Percentiles rank a stretch among this genome's conserved stretches.
These are phyloP conservation scores for Aquatica leii DNA, from an alignment of 2,888 invertebrate species.

Conservation along the genomic window DNA sequence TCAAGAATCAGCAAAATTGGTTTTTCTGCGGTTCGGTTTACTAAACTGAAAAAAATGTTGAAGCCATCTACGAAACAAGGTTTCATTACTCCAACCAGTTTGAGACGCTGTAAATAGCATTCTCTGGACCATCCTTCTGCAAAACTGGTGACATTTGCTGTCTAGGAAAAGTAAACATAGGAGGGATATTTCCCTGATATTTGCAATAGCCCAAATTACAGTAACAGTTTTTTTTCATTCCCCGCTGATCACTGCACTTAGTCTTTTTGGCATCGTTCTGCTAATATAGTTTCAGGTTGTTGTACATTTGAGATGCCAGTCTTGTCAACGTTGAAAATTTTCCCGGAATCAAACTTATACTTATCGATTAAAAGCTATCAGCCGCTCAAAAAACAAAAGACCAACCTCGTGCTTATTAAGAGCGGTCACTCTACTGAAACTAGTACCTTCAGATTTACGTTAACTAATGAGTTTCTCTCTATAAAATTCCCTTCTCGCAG, in stretches of 20 bases:
- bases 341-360: too few relatives aligned
- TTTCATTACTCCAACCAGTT: not conserved
- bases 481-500: too few relatives aligned
- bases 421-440: too few relatives aligned
- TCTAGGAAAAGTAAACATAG: not conserved
- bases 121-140: not conserved
- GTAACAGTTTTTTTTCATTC: not conserved
- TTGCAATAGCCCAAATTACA: not conserved
- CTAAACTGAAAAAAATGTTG: too few relatives aligned
- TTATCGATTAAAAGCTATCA: too few relatives aligned
- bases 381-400: too few relatives aligned
- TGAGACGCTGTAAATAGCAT: not conserved
- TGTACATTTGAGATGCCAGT: not conserved
- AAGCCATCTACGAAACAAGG: not conserved
- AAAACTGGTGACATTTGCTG: not conserved
- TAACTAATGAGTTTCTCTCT: too few relatives aligned
- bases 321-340: too few relatives aligned
- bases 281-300: constrained; percentile 5
- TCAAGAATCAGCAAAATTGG: not conserved
- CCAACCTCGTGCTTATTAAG: too few relatives aligned
- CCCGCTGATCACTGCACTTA: too few relatives aligned
- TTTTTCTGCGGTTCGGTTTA: not conserved
- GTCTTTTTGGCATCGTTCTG: too few relatives aligned
- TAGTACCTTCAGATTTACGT: too few relatives aligned
- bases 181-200: not conserved